Percentiles rank a stretch among this genome's conserved stretches.
phyloP scores from a whole-genome alignment of 2,888 invertebrate species.

The Aquatica leii region DNA sequence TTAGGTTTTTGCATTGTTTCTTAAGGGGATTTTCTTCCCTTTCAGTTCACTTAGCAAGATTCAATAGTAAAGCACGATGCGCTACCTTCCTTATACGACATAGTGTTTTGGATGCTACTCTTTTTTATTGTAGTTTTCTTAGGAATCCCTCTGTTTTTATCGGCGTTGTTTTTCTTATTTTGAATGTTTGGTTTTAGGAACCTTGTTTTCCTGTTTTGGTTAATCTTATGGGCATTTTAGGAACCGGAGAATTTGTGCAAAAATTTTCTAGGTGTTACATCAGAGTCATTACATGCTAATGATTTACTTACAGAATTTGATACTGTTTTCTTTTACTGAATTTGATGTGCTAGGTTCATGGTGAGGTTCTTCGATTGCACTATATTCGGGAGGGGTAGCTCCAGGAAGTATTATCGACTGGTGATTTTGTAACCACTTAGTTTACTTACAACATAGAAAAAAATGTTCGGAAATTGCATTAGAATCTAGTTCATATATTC shows the following conservation, averaged over 20 bases:
- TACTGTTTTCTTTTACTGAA: not conserved
- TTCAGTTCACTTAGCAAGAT: too few species aligned
- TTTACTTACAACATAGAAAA: not conserved
- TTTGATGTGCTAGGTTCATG: not conserved
- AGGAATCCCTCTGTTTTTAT: too few species aligned
- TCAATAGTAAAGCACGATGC: too few species aligned
- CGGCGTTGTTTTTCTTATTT: not conserved
- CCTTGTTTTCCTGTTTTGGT: slow-evolving; percentile 6
- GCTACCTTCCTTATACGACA: too few species aligned
- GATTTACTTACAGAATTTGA: too few species aligned
- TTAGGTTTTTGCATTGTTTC: too few species aligned
- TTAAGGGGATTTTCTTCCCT: too few species aligned
- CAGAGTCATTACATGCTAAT: too few species aligned
- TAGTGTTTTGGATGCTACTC: too few species aligned
- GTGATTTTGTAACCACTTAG: not conserved
- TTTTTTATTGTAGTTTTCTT: too few species aligned
- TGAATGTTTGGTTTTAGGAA: not conserved
- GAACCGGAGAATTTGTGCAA: slow-evolving; percentile 11
- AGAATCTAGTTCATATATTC: slow-evolving; percentile 8
- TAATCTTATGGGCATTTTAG: not conserved
- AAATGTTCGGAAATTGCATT: slow-evolving; percentile 29
- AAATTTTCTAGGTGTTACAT: too few species aligned
- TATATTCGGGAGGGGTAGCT: not conserved
- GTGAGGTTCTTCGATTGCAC: too few species aligned
- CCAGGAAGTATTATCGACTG: not conserved